Evolutionary conservation across 2,888 invertebrate genomes (phyloP), one percentile per base, ranked within the genome.

Genomic region (Gastrophysa polygoni): DNA sequence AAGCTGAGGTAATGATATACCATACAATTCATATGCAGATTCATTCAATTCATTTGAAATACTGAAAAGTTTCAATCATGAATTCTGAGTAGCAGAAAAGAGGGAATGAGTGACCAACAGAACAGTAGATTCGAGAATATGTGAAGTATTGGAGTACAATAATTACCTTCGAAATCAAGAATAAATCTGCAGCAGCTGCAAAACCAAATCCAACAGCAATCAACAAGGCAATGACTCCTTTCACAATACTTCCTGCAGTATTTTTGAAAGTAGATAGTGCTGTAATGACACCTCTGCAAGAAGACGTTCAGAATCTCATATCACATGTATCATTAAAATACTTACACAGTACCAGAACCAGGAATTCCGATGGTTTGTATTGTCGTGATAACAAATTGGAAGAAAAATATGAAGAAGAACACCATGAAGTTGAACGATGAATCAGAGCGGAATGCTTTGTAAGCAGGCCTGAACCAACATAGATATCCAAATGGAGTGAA

Each of bases 351-450:
- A 67, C 96, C 96, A 67, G 91, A 88, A 59, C 86, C 87, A 29
- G 87, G 87, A 76, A 98, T 88, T 64, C 98, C 98, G 74, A 98
- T 87, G 18, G 94, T 88, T 83, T 96, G 95, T 55, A 97, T 87
- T 59, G 95, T 82, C 24, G 95, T 92, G 59, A 96, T 90, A 61
- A 97, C 85, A 78, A 93, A 91, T 89, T 98, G 97, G 83, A 96
- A 93, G 85, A 96, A 93, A 84, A 98, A 98, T 75, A 99, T 93
- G 81, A 99, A 96, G 88, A 99, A 99, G 85, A 96, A 99, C 57
- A 98, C 94, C 95, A 99, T 98, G 81, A 99, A 99, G 83, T 98
- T 99, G 87, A 99, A 96, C 2, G 98, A 98, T 73, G 97, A 98
- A 84, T 99, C 99, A 79, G 93, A 95, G 78, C 98, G 91, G 86